These are phyloP conservation scores for Ceramica pisi DNA, from an alignment of 2,888 invertebrate genomes.

Conservation along the genomic window DNA sequence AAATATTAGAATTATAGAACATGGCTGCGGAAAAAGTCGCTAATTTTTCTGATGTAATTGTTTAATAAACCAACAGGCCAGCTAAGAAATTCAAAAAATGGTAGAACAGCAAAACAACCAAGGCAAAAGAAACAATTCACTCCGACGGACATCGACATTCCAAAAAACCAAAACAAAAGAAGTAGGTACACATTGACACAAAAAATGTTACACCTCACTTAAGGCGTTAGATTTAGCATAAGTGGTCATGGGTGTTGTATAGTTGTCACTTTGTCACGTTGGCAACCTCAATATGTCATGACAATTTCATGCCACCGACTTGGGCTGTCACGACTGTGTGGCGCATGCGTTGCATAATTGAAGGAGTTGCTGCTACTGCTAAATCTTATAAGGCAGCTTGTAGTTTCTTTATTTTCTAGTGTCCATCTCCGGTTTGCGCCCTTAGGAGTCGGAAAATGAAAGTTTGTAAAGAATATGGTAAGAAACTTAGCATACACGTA, in stretches of 20 bases:
- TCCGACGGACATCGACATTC: neutral
- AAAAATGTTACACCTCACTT: slow-evolving; percentile 41
- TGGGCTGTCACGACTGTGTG: slow-evolving; percentile 73
- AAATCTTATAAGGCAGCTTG: slow-evolving; percentile 12
- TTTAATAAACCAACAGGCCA: neutral
- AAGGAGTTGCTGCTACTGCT: slow-evolving; percentile 43
- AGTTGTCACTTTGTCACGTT: slow-evolving; percentile 61
- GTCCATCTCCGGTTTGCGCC: neutral
- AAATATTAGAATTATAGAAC: neutral
- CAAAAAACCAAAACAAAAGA: slow-evolving; percentile 25
- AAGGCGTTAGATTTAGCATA: slow-evolving; percentile 44
- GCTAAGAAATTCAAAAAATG: neutral
- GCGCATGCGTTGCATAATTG: slow-evolving; percentile 72
- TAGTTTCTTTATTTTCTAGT: slow-evolving; percentile 23
- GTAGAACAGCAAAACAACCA: neutral
- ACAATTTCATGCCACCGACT: slow-evolving; percentile 66
- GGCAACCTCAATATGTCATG: slow-evolving; percentile 76
- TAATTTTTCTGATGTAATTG: neutral
- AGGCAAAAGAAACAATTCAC: neutral
- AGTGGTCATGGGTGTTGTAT: slow-evolving; percentile 55
- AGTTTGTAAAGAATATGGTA: slow-evolving; percentile 10
- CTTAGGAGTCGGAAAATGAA: slow-evolving; percentile 14
- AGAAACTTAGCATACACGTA: neutral
- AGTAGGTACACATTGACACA: slow-evolving; percentile 16
- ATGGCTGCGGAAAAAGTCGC: neutral